phyloP scores from a whole-genome alignment of 2,797 vertebrate genomes.

The Buceros bicornis region DNA sequence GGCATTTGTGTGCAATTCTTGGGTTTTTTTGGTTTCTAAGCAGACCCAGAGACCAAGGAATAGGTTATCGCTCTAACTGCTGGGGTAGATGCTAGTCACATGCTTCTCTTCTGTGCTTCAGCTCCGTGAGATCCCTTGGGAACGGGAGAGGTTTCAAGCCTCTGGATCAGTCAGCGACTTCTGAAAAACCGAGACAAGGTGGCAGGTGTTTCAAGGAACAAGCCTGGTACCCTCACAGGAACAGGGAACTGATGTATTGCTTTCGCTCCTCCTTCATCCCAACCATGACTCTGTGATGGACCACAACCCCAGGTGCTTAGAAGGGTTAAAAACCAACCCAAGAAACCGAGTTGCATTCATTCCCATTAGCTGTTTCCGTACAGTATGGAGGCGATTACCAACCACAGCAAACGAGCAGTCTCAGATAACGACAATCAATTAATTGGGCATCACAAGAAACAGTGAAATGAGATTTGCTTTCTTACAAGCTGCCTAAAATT shows the following conservation, averaged over 20 bases:
- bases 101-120: slow-evolving; percentile 2
- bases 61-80: neutral
- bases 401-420: neutral
- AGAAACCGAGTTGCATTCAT: neutral
- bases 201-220: neutral
- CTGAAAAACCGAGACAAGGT: neutral
- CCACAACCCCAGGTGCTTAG: neutral
- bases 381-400: neutral
- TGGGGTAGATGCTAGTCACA: slow-evolving; percentile 8
- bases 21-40: neutral
- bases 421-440: neutral
- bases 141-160: neutral
- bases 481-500: neutral
- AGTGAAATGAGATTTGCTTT: neutral
- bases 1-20: neutral
- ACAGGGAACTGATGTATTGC: neutral
- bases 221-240: neutral
- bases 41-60: neutral
- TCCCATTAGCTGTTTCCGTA: neutral
- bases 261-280: neutral
- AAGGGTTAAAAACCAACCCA: neutral
- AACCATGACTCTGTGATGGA: neutral
- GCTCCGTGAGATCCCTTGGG: neutral
- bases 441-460: neutral
- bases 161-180: neutral